phyloP scores from a whole-genome alignment of 2,888 invertebrate species.

The Heliconius charithonia region DNA sequence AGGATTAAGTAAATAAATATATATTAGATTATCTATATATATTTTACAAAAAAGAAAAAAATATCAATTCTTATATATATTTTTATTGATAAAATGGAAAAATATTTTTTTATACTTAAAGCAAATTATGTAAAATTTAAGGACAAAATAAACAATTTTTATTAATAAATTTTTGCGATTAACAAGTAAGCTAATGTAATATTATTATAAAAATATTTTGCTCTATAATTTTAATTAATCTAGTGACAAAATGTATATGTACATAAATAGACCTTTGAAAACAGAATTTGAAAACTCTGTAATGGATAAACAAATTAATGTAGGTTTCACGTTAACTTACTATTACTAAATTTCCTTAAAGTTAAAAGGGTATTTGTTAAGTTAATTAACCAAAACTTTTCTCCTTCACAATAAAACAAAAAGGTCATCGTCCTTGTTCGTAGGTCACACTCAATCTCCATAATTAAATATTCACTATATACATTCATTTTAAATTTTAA shows the following conservation, averaged over 20 bases:
- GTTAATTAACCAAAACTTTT: constrained; percentile 35
- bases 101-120: no score
- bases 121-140: background rate
- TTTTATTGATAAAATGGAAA: no score
- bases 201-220: background rate
- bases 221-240: no score
- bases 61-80: no score
- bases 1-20: background rate
- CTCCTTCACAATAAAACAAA: constrained; percentile 27
- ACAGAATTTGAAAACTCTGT: no score
- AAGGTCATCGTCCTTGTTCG: constrained; percentile 55
- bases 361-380: constrained; percentile 9
- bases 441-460: constrained; percentile 62
- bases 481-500: constrained; percentile 55
- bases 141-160: background rate
- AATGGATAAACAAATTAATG: no score
- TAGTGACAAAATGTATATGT: background rate
- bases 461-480: constrained; percentile 52
- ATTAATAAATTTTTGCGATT: background rate
- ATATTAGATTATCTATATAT: background rate
- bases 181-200: background rate
- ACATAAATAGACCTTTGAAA: background rate
- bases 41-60: background rate
- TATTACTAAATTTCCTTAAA: constrained; percentile 3
- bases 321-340: constrained; percentile 33